These are phyloP conservation scores for Colaptes auratus DNA, from an alignment of 2,113 vertebrate species.

Conservation along the genomic window DNA sequence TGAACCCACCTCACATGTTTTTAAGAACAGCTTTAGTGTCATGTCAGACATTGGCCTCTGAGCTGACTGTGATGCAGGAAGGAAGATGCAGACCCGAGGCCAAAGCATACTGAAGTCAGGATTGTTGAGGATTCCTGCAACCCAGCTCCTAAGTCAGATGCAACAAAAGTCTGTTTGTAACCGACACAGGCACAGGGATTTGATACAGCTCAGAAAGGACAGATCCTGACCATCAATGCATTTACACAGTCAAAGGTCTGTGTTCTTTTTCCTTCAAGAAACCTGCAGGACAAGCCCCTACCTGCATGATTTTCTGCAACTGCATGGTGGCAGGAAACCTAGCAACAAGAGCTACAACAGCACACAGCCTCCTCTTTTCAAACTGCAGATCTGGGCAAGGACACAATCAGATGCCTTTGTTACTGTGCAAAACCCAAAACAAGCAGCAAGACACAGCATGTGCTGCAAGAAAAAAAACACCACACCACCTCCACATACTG, in stretches of 20 bases:
- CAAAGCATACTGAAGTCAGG: rapidly evolving
- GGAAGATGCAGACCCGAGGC: neutral
- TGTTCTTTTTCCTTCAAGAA: neutral
- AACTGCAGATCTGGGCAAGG: constrained; percentile 1
- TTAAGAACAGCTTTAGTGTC: neutral
- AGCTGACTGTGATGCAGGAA: neutral
- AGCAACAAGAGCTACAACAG: constrained; percentile 28
- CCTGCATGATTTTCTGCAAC: neutral
- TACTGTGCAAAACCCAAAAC: constrained; percentile 23
- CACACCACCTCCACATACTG: neutral
- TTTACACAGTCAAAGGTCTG: neutral
- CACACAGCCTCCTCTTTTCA: neutral
- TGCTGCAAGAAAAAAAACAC: neutral
- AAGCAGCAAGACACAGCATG: constrained; percentile 39
- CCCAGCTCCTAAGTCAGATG: neutral
- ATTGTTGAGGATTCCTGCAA: neutral
- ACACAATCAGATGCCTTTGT: neutral
- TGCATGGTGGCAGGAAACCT: neutral
- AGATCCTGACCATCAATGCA: neutral
- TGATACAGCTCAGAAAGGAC: neutral
- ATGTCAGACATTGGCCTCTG: neutral
- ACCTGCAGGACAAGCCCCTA: constrained; percentile 8
- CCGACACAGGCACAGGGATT: neutral
- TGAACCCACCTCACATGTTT: neutral
- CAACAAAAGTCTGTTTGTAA: neutral